Conservation (phyloP, 2,888 invertebrate genomes). For the Malachius bipustulatus region DNA sequence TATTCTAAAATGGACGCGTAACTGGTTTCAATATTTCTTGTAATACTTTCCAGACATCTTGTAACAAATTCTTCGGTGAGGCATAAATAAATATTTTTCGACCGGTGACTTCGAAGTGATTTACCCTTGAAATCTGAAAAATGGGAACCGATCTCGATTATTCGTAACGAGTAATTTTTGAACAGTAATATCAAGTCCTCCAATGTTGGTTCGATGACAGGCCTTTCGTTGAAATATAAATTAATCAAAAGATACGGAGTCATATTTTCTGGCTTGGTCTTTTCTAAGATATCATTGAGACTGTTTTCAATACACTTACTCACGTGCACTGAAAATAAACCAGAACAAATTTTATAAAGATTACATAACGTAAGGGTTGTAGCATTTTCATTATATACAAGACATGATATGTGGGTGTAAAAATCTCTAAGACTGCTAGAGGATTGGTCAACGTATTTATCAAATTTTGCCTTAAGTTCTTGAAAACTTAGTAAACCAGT, state of each 20-base stretch:
- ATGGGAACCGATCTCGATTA: constrained; percentile 19
- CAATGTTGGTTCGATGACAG: constrained; percentile 47
- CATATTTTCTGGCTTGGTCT: constrained; percentile 39
- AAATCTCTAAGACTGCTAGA: background rate
- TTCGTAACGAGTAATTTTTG: constrained; percentile 21
- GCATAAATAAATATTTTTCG: constrained; percentile 22
- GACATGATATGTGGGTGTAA: constrained; percentile 15
- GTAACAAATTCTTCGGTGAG: constrained; percentile 29
- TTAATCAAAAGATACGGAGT: constrained; percentile 49
- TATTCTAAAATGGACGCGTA: constrained; percentile 46
- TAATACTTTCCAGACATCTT: constrained; percentile 43
- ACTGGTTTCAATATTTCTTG: constrained; percentile 40
- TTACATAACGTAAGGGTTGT: constrained; percentile 6
- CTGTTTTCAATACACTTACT: constrained; percentile 55
- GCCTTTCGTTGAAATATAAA: constrained; percentile 42
- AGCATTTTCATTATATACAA: constrained; percentile 21
- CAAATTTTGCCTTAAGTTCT: constrained; percentile 17
- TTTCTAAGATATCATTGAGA: constrained; percentile 47
- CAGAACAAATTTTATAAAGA: constrained; percentile 22
- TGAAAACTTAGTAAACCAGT: constrained; percentile 16
- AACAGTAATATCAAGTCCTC: constrained; percentile 42
- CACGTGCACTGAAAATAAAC: constrained; percentile 47
- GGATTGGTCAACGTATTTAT: background rate
- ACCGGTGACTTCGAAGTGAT: constrained; percentile 18
- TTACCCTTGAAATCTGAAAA: constrained; percentile 20